Conservation (phyloP, 2,888 invertebrate species). For the Eilema depressum region DNA sequence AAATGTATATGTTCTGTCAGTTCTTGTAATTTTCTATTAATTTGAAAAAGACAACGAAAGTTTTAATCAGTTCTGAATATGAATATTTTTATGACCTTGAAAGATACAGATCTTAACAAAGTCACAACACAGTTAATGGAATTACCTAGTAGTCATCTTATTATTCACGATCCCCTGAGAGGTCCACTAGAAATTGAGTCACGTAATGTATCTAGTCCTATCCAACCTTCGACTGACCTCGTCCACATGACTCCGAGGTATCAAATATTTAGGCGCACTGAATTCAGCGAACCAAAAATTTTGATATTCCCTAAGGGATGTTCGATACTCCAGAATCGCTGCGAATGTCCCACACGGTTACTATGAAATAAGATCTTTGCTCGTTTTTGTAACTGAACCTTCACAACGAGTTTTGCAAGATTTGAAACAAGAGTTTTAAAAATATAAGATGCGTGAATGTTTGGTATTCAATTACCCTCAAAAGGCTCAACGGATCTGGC, state of each 20-base stretch:
- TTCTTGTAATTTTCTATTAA: no score
- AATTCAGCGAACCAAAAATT: slow-evolving; percentile 7
- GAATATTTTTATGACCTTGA: no score
- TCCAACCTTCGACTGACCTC: neutral
- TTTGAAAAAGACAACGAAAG: no score
- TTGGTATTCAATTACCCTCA: no score
- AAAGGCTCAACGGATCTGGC: no score
- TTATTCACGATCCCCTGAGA: neutral
- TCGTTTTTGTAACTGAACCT: neutral
- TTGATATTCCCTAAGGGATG: slow-evolving; percentile 3
- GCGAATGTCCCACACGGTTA: slow-evolving; percentile 3
- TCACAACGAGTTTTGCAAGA: neutral
- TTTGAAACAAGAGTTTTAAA: neutral
- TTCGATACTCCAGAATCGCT: slow-evolving; percentile 7
- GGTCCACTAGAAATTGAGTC: neutral
- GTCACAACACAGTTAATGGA: no score
- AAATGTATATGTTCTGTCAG: neutral
- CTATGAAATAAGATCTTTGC: slow-evolving; percentile 5
- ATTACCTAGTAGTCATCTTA: no score
- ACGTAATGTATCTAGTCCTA: neutral
- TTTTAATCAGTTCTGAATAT: no score
- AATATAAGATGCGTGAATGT: no score
- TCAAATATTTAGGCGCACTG: slow-evolving; percentile 14
- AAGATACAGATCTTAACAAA: no score
- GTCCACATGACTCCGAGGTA: neutral